phyloP scores from a whole-genome alignment of 1,140 invertebrate species.

The Heliconius hermathena region DNA sequence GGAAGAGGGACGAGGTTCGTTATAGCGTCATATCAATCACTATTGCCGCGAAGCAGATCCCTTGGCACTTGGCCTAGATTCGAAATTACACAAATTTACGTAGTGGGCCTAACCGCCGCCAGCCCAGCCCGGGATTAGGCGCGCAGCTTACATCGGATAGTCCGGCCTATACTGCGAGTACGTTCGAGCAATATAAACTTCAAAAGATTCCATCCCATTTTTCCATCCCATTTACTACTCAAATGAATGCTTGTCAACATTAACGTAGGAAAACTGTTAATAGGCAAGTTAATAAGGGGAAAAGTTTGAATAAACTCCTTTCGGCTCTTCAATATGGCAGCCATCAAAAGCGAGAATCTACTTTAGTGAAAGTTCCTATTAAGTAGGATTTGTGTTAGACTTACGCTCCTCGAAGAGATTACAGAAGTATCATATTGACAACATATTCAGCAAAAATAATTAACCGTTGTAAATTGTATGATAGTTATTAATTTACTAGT shows the following conservation, averaged over 20 bases:
- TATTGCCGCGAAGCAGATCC: slow-evolving; percentile 75
- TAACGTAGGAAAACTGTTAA: slow-evolving; percentile 65
- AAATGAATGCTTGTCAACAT: slow-evolving; percentile 48
- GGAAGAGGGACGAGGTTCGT: slow-evolving; percentile 56
- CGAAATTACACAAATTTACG: slow-evolving; percentile 80
- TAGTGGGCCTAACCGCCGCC: slow-evolving; percentile 70
- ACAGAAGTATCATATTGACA: slow-evolving; percentile 60
- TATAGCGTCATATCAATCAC: slow-evolving; percentile 79
- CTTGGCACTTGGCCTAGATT: slow-evolving; percentile 79
- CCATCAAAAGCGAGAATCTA: slow-evolving; percentile 74
- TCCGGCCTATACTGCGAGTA: slow-evolving; percentile 58
- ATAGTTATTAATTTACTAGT: neutral
- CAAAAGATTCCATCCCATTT: slow-evolving; percentile 46
- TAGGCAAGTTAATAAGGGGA: slow-evolving; percentile 78
- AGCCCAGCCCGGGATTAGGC: slow-evolving; percentile 68
- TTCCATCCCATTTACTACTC: slow-evolving; percentile 47
- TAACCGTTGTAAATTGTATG: slow-evolving; percentile 33
- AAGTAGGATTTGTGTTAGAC: slow-evolving; percentile 77
- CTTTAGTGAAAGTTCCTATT: slow-evolving; percentile 73
- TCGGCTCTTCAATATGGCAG: slow-evolving; percentile 70
- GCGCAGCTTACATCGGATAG: slow-evolving; percentile 70
- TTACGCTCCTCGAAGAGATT: slow-evolving; percentile 59
- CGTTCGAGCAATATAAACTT: slow-evolving; percentile 62
- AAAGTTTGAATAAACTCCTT: slow-evolving; percentile 75
- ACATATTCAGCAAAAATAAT: slow-evolving; percentile 53